Evolutionary conservation across 2,113 vertebrate genomes (phyloP).

Genomic region (Laterallus jamaicensis): DNA sequence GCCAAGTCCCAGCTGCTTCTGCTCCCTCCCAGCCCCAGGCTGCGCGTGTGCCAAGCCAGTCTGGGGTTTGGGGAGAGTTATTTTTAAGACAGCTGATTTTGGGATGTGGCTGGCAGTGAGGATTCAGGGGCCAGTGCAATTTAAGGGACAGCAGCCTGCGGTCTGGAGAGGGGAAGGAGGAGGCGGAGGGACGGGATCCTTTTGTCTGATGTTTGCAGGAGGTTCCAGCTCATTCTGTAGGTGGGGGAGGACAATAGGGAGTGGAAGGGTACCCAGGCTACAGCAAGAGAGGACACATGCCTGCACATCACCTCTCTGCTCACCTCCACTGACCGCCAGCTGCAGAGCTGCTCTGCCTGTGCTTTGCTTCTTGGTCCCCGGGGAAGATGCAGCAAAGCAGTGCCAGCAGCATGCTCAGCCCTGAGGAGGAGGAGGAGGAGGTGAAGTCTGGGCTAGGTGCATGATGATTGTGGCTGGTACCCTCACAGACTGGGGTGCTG

Average conservation of each 20-base stretch:
- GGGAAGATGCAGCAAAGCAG: not conserved
- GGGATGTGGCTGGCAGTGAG: not conserved
- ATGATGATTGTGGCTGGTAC: not conserved
- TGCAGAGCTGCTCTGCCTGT: not conserved
- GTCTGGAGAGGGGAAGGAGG: not conserved
- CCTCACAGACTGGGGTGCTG: accelerated
- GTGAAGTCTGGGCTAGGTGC: not conserved
- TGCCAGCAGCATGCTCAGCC: not conserved
- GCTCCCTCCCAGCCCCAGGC: not conserved
- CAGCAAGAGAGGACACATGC: not conserved
- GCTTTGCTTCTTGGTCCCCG: accelerated
- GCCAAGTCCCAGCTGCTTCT: not conserved
- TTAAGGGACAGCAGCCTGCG: not conserved
- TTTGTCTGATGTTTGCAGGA: not conserved
- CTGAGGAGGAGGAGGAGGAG: not conserved
- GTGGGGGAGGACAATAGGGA: not conserved
- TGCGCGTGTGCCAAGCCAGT: not conserved
- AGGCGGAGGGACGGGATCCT: not conserved
- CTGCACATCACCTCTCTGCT: not conserved
- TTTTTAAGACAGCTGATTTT: not conserved
- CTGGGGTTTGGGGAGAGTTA: not conserved
- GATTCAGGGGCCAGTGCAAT: not conserved
- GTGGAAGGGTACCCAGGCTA: not conserved
- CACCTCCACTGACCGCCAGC: not conserved
- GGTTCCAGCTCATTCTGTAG: accelerated